A percentile compares a stretch with the other conserved stretches of the same genome.
Conservation (phyloP, 2,113 vertebrate genomes). For the Artemisiospiza belli region DNA sequence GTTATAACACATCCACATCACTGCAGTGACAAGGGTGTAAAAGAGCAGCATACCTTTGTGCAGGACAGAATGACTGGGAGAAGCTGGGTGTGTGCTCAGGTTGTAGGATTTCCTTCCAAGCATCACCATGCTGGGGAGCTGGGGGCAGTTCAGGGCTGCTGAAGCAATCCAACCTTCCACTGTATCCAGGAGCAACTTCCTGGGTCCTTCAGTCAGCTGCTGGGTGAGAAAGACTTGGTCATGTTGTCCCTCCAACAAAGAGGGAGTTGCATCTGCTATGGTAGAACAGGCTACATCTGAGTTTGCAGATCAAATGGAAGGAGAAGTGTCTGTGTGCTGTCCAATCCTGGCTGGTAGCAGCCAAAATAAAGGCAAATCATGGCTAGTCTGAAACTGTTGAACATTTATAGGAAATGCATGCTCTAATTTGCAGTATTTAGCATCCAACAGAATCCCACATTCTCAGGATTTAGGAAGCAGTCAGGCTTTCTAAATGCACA, state of each 20-base stretch:
- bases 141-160: neutral
- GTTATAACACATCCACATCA: neutral
- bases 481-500: neutral
- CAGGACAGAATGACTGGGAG: neutral
- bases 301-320: neutral
- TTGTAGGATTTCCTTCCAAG: neutral
- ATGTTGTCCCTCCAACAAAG: neutral
- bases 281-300: neutral
- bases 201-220: neutral
- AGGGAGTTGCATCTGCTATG: neutral
- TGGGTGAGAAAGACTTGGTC: neutral
- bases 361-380: neutral
- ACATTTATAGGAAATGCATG: neutral
- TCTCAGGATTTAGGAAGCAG: neutral
- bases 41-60: neutral
- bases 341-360: neutral
- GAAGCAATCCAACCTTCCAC: accelerated
- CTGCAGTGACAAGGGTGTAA: neutral
- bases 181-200: neutral
- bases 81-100: neutral
- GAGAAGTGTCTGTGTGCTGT: neutral
- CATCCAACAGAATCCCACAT: neutral
- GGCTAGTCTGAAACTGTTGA: neutral
- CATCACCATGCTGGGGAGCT: neutral
- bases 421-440: neutral